Evolutionary conservation across 2,888 invertebrate genomes (phyloP), one percentile per base, ranked within the genome.

Genomic region (Lysandra bellargus): DNA sequence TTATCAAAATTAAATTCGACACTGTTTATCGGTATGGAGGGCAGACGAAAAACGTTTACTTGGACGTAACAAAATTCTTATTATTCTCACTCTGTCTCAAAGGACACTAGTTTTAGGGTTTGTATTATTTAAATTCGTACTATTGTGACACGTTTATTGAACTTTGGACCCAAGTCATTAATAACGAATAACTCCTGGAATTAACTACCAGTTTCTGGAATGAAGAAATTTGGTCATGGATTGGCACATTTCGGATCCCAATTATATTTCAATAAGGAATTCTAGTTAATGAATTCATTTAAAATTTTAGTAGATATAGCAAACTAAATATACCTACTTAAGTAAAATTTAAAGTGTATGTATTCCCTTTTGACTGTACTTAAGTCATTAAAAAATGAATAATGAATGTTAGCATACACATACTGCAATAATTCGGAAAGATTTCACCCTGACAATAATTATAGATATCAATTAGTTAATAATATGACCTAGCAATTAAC

Each of bases 91-190:
- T 33, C 33, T 30, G 9, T 7, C 69, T 69, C 4, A 69, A 4
- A 33, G 14, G 33, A 9, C 64, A 64, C 69, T 14, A 69, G 69
- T 64, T 30, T 61, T 6, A 17, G 30, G 17, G 60, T 60, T 60
- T 60, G 60, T n/a, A 60, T 60, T 60, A 60, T n/a, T 60, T 17
- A 60, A 60, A 61, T 60, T 60, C 60, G n/a, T n/a, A n/a, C 23
- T 23, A 23, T 23, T 61, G 17, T 61, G 30, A 33, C 4, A 33
- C 14, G 33, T 64, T 9, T 9, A 69, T 33, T 12, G 12, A 33
- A 69, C 14, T 69, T 64, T 64, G 9, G 64, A 64, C 64, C 64
- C 64, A 30, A 64, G 9, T 64, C 6, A 9, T 14, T 33, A 1
- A 1, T 69, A 64, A 69, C 30, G 2, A 69, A 14, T 33, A 69